Evolutionary conservation across 2,113 vertebrate genomes (phyloP), one percentile per base, ranked within the genome.

Genomic region (Anas platyrhynchos): DNA sequence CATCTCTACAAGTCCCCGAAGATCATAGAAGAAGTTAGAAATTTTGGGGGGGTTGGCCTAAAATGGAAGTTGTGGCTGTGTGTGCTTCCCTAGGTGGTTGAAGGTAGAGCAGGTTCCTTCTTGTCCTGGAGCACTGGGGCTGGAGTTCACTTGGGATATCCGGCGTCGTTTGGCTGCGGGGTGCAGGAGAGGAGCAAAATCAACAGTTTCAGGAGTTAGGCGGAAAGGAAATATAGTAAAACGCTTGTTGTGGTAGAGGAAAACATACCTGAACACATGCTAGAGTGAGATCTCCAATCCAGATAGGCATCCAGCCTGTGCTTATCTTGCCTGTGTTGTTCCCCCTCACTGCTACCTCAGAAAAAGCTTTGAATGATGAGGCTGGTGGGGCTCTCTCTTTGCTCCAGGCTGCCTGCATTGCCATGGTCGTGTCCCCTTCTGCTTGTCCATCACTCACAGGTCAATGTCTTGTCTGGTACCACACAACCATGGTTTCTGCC

Each of bases 351-450:
- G 6, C 76, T 69, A 36, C 36, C 65, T 83, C 54, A 75, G 26
- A 78, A 71, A 0, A 44, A 75, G 27, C 50, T 65, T 68, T 75
- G 50, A 71, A 8, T 5, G 34, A 18, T 7, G 61, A 82, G 43
- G 65, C 34, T 67, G 36, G 56, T 6, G 15, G 11, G 0, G 0
- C 0, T 3, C 66, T 77, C 3, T 0, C 0, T 0, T 48, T 88
- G 43, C 31, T 83, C 32, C 6, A 1, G 16, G 0, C 1, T 11
- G n/a, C 2, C 4, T 29, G 26, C 11, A 0, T 12, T 32, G 1
- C 23, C 0, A 2, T 0, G 2, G 36, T 34, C 0, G 0, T 50
- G 25, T 59, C 83, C 50, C 52, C 46, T 83, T 72, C 4, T 32
- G 17, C 16, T 55, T 75, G 55, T 54, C 62, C 32, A 2, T 31